Conservation (phyloP, 1,140 invertebrate species). For the Drosophila teissieri region DNA sequence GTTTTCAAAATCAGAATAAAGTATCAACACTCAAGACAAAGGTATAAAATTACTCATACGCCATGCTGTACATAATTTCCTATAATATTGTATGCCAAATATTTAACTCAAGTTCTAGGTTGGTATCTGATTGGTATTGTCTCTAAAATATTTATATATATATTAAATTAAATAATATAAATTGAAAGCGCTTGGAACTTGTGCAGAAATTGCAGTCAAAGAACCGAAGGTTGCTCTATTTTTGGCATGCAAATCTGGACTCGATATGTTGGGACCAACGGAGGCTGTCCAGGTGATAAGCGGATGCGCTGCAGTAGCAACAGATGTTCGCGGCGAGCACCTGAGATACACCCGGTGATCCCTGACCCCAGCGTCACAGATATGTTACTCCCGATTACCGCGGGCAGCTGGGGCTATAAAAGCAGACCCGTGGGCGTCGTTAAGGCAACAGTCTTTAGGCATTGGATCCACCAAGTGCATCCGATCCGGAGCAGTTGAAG, state of each 20-base stretch:
- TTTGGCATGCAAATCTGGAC: not conserved
- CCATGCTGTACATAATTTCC: not conserved
- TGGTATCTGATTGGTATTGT: too few relatives aligned
- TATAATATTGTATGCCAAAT: not conserved
- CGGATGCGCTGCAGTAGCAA: constrained; percentile 20
- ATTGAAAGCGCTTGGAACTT: not conserved
- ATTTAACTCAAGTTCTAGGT: too few relatives aligned
- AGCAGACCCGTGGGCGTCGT: not conserved
- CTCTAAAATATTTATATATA: too few relatives aligned
- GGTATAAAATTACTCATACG: not conserved
- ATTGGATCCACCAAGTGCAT: constrained; percentile 65
- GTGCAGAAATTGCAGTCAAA: not conserved
- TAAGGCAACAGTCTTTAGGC: constrained; percentile 81
- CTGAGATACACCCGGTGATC: constrained; percentile 41
- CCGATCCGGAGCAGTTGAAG: constrained; percentile 76
- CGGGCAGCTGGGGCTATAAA: constrained; percentile 47
- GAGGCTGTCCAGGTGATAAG: constrained; percentile 32
- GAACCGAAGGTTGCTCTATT: not conserved
- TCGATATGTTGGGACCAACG: constrained; percentile 12
- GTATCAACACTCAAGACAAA: too few relatives aligned
- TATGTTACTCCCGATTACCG: not conserved
- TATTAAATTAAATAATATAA: too few relatives aligned
- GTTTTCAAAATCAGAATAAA: too few relatives aligned
- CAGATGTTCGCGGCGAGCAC: constrained; percentile 39
- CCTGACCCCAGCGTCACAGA: not conserved